Percentiles rank a stretch among this genome's conserved stretches.
Evolutionary conservation across 2,888 invertebrate genomes (phyloP).

Genomic region (Gastracanthus pulcherrimus): DNA sequence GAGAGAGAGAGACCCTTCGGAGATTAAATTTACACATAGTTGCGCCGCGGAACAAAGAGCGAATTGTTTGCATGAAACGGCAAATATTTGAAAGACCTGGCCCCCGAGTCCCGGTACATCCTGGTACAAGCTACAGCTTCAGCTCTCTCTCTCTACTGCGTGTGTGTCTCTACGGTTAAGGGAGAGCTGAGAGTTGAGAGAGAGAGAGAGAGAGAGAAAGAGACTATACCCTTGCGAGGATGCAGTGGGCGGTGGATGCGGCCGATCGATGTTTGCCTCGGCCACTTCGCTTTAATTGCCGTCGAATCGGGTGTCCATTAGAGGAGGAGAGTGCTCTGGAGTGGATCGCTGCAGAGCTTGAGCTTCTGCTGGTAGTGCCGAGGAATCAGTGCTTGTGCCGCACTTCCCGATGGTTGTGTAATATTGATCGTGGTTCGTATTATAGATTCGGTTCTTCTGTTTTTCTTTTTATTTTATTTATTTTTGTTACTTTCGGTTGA

Average conservation of each 20-base stretch:
- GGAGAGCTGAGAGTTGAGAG: neutral
- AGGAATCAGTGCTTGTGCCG: neutral
- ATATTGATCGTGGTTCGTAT: neutral
- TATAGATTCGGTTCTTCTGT: neutral
- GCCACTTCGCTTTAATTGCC: slow-evolving; percentile 76
- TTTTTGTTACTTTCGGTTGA: neutral
- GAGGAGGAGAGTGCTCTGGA: slow-evolving; percentile 10
- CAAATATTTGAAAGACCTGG: slow-evolving; percentile 76
- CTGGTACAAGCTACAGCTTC: too few species aligned
- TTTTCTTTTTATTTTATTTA: neutral
- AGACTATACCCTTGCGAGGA: neutral
- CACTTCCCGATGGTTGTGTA: neutral
- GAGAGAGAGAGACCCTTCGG: slow-evolving; percentile 60
- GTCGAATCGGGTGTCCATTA: slow-evolving; percentile 68
- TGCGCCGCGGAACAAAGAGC: slow-evolving; percentile 74
- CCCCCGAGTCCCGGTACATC: slow-evolving; percentile 18
- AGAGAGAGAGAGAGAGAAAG: neutral
- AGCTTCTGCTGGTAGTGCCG: neutral
- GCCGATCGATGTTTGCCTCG: slow-evolving; percentile 73
- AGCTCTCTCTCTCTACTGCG: too few species aligned
- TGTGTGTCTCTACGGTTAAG: too few species aligned
- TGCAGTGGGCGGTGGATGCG: neutral
- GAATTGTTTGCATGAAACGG: slow-evolving; percentile 71
- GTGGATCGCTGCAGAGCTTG: neutral
- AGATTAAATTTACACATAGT: slow-evolving; percentile 77